Evolutionary conservation across 1,140 invertebrate genomes (phyloP).

Genomic region (Dermatophagoides farinae): DNA sequence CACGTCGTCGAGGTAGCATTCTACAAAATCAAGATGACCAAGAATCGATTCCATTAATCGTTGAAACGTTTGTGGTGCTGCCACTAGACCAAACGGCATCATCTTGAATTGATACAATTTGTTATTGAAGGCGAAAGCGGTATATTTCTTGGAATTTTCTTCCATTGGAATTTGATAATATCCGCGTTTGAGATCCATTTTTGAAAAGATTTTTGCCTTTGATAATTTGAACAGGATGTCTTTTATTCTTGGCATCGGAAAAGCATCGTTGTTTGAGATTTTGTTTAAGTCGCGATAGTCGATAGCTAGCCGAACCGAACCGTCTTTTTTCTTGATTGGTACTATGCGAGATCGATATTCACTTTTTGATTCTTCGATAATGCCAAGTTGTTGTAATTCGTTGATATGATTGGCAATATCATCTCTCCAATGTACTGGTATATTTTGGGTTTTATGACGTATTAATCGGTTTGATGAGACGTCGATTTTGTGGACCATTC

Average conservation of each 20-base stretch:
- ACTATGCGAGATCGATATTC: slow-evolving; percentile 17
- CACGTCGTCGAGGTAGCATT: slow-evolving; percentile 22
- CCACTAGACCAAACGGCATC: slow-evolving; percentile 19
- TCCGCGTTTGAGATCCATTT: slow-evolving; percentile 13
- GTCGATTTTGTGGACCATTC: too few relatives aligned
- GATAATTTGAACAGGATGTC: background rate
- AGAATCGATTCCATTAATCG: slow-evolving; percentile 18
- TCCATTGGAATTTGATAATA: slow-evolving; percentile 13
- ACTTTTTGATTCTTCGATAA: slow-evolving; percentile 18
- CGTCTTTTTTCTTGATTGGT: slow-evolving; percentile 29
- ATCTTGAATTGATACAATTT: slow-evolving; percentile 16
- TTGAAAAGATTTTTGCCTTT: background rate
- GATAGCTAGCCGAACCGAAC: slow-evolving; percentile 27
- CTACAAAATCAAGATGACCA: slow-evolving; percentile 7
- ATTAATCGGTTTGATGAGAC: too few relatives aligned
- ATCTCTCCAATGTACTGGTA: background rate
- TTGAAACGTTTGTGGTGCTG: slow-evolving; percentile 20
- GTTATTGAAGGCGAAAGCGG: slow-evolving; percentile 9
- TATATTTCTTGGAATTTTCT: slow-evolving; percentile 2
- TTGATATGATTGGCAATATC: background rate
- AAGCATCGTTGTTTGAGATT: slow-evolving; percentile 27
- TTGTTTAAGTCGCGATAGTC: slow-evolving; percentile 29
- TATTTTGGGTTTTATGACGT: background rate
- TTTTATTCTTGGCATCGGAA: slow-evolving; percentile 30
- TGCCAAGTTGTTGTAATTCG: background rate